Conservation (phyloP, 37 sponge, comb jelly and placozoan species). For the Halichondria panicea region DNA sequence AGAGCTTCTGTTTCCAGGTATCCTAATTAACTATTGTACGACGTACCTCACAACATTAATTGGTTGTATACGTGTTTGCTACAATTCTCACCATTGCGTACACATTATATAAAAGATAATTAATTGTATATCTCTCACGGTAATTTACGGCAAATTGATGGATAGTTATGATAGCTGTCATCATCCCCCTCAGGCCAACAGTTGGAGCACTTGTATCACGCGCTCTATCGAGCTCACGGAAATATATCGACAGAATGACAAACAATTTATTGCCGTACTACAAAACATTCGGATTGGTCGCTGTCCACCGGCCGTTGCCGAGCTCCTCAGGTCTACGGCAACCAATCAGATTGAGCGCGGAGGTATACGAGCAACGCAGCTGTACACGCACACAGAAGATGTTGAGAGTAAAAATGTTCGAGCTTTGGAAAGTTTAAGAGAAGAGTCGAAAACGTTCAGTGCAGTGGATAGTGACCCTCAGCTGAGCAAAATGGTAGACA, state of each 20-base stretch:
- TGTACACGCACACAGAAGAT: constrained; percentile 83
- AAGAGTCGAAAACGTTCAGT: constrained; percentile 29
- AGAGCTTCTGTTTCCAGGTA: constrained; percentile 83
- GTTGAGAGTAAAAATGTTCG: constrained; percentile 64
- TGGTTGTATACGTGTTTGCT: neutral
- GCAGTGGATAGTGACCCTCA: constrained; percentile 63
- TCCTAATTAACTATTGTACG: neutral
- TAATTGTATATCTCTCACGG: neutral
- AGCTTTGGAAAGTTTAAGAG: constrained; percentile 49
- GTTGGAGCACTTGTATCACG: constrained; percentile 66
- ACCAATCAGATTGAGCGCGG: constrained; percentile 56
- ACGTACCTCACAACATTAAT: neutral
- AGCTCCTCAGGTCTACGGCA: constrained; percentile 34
- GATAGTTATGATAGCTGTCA: neutral
- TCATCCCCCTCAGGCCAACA: constrained; percentile 52
- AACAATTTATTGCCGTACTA: constrained; percentile 72
- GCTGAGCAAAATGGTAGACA: constrained; percentile 28
- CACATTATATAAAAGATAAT: neutral
- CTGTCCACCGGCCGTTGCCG: constrained; percentile 58
- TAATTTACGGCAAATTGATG: neutral
- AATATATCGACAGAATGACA: constrained; percentile 78
- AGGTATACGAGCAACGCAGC: constrained; percentile 74
- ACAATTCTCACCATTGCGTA: neutral
- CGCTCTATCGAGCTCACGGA: constrained; percentile 65
- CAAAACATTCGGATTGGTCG: constrained; percentile 86